Evolutionary conservation across 2,888 invertebrate genomes (phyloP).

Genomic region (Nephrocerus scutellatus): DNA sequence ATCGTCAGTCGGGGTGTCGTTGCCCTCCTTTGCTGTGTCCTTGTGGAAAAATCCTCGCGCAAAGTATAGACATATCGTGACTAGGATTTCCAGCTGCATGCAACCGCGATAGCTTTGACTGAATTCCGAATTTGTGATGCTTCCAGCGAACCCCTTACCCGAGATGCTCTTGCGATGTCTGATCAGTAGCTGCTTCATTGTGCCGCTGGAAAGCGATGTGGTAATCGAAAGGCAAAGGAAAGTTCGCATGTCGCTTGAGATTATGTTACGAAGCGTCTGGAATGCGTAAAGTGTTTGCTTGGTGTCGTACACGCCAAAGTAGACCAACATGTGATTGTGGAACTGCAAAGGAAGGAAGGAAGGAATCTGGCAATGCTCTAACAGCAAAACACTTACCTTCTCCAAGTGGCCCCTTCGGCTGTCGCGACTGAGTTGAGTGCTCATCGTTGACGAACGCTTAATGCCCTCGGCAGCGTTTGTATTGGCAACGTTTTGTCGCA

Average conservation of each 20-base stretch:
- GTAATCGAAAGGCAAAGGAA: constrained; percentile 71
- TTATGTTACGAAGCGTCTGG: constrained; percentile 64
- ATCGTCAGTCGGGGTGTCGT: constrained; percentile 55
- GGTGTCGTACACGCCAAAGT: constrained; percentile 72
- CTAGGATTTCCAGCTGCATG: constrained; percentile 73
- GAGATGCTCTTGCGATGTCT: constrained; percentile 74
- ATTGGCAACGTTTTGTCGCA: constrained; percentile 40
- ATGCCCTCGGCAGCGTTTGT: constrained; percentile 28
- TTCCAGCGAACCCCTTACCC: constrained; percentile 60
- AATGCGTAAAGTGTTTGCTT: constrained; percentile 65
- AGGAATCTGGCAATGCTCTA: constrained; percentile 54
- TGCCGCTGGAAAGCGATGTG: constrained; percentile 57
- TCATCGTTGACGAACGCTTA: constrained; percentile 28
- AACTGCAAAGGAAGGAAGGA: too few species aligned
- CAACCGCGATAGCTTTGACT: constrained; percentile 64
- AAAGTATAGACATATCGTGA: constrained; percentile 70
- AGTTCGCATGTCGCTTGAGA: constrained; percentile 62
- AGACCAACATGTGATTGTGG: constrained; percentile 77
- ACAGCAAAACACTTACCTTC: constrained; percentile 11
- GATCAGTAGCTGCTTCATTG: constrained; percentile 43
- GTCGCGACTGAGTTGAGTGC: constrained; percentile 17
- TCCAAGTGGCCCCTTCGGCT: constrained; percentile 21
- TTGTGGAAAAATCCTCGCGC: constrained; percentile 61
- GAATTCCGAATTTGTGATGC: constrained; percentile 56
- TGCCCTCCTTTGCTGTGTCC: constrained; percentile 27